Percentiles rank a stretch among this genome's conserved stretches.
These are phyloP conservation scores for Acleris cristana DNA, from an alignment of 2,888 invertebrate species.

Conservation along the genomic window DNA sequence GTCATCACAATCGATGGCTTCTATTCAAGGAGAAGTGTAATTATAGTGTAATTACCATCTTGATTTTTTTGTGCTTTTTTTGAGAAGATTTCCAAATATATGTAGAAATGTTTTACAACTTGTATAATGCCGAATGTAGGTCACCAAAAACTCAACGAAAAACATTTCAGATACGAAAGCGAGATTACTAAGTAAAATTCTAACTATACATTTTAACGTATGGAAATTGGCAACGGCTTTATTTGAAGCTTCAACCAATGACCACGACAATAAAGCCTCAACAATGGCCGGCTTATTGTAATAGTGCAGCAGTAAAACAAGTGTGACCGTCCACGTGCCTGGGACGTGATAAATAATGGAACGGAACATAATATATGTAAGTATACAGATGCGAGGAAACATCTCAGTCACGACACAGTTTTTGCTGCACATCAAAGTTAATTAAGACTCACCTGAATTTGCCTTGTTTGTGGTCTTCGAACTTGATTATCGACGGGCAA, in stretches of 20 bases:
- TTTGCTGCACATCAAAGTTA: slow-evolving; percentile 45
- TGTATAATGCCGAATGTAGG: neutral
- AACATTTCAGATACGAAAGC: neutral
- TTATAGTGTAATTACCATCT: slow-evolving; percentile 27
- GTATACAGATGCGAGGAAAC: slow-evolving; percentile 52
- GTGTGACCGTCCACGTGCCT: slow-evolving; percentile 68
- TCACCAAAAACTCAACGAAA: neutral
- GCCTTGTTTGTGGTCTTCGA: slow-evolving; percentile 93
- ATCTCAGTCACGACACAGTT: slow-evolving; percentile 56
- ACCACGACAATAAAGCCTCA: slow-evolving; percentile 18
- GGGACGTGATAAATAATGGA: slow-evolving; percentile 63
- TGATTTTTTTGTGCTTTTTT: slow-evolving; percentile 14
- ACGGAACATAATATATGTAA: slow-evolving; percentile 60
- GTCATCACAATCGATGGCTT: slow-evolving; percentile 32
- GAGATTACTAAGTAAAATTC: neutral
- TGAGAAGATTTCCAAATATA: too few relatives aligned
- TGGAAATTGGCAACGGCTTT: neutral
- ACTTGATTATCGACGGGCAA: slow-evolving; percentile 92
- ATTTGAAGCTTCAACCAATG: slow-evolving; percentile 12
- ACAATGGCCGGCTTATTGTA: slow-evolving; percentile 26
- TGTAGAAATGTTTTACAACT: too few relatives aligned
- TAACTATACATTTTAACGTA: neutral
- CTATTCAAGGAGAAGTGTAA: slow-evolving; percentile 32
- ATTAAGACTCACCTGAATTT: slow-evolving; percentile 86
- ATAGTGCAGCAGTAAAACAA: slow-evolving; percentile 47